Conservation (phyloP, 2,888 invertebrate genomes). For the Chloroclystis v-ata region DNA sequence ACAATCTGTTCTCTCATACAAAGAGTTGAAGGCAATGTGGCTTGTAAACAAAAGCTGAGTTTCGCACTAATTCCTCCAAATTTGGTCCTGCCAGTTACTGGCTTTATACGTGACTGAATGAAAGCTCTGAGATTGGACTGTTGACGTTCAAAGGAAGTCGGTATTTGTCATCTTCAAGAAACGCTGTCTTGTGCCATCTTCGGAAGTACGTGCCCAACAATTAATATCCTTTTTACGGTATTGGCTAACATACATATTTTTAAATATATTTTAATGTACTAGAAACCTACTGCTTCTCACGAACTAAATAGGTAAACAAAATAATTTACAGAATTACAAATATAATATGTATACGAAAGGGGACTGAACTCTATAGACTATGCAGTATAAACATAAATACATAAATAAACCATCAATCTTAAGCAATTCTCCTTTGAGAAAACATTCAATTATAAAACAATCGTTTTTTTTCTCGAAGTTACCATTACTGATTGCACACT, state of each 20-base stretch:
- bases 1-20: conserved; percentile 16
- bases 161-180: conserved; percentile 20
- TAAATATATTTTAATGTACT: no score
- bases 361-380: no score
- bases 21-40: conserved; percentile 22
- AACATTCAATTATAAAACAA: not conserved
- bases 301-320: no score
- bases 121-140: conserved; percentile 19
- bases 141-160: conserved; percentile 9
- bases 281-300: no score
- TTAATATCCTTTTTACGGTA: no score
- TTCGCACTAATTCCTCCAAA: conserved; percentile 23
- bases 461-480: not conserved
- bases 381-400: no score
- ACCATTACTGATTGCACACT: not conserved
- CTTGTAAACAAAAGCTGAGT: conserved; percentile 18
- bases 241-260: no score
- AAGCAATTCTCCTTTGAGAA: not conserved
- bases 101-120: conserved; percentile 31
- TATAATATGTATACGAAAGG: no score
- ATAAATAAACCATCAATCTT: conserved; percentile 7
- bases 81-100: conserved; percentile 22
- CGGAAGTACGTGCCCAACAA: conserved; percentile 19
- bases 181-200: conserved; percentile 14
- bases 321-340: no score